A percentile compares a stretch with the other conserved stretches of the same genome.
phyloP scores from a whole-genome alignment of 2,888 invertebrate species.

The Hypena proboscidalis region DNA sequence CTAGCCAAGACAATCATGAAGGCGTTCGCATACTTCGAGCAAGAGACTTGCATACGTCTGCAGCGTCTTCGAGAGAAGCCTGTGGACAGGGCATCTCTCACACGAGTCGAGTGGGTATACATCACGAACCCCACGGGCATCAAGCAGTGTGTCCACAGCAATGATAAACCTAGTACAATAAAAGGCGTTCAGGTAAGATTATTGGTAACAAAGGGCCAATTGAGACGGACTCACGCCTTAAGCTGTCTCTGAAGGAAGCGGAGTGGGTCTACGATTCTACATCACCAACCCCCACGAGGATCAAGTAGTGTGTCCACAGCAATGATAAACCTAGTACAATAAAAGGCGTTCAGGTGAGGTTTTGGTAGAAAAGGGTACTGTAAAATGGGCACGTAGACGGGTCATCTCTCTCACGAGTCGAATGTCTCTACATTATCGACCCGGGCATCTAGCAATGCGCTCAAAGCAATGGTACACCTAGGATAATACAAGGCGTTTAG shows the following conservation, averaged over 20 bases:
- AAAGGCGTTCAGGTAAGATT: slow-evolving; percentile 71
- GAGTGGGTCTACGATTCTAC: slow-evolving; percentile 75
- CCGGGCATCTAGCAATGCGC: slow-evolving; percentile 74
- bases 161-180: slow-evolving; percentile 61
- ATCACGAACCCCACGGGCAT: slow-evolving; percentile 74
- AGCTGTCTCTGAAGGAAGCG: slow-evolving; percentile 62
- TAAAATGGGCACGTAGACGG: too few species aligned
- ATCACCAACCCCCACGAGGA: slow-evolving; percentile 73
- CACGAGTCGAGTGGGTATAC: slow-evolving; percentile 69
- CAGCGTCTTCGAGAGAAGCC: slow-evolving; percentile 70
- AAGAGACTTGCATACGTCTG: slow-evolving; percentile 70
- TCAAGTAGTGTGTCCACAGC: slow-evolving; percentile 75
- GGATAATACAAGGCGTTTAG: slow-evolving; percentile 70
- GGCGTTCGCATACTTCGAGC: slow-evolving; percentile 75
- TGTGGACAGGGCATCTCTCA: slow-evolving; percentile 60
- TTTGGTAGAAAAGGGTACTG: too few species aligned
- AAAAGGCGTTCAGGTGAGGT: slow-evolving; percentile 70
- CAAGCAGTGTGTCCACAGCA: slow-evolving; percentile 75
- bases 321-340: slow-evolving; percentile 65
- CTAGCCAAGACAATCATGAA: slow-evolving; percentile 60
- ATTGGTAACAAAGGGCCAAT: too few species aligned
- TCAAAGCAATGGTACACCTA: slow-evolving; percentile 69
- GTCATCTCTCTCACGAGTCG: slow-evolving; percentile 62
- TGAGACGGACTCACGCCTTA: too few species aligned
- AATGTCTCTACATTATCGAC: slow-evolving; percentile 77